phyloP scores from a whole-genome alignment of 2,113 vertebrate genomes.

The Spea multiplicata region DNA sequence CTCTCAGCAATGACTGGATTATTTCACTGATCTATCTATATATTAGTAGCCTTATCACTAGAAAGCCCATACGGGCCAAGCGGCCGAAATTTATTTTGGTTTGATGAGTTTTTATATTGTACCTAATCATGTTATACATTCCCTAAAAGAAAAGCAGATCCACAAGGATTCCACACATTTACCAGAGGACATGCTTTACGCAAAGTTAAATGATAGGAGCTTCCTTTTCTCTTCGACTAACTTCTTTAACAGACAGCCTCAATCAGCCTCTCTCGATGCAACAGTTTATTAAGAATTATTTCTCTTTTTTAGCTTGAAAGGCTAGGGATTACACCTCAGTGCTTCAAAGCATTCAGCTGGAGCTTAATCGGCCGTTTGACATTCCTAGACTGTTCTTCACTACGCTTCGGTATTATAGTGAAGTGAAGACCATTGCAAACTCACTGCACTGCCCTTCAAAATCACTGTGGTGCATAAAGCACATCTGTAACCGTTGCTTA shows the following conservation, averaged over 20 bases:
- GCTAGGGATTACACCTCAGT: constrained; percentile 44
- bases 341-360: constrained; percentile 43
- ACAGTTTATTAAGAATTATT: constrained; percentile 48
- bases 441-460: constrained; percentile 34
- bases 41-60: too few relatives aligned
- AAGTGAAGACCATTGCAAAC: constrained; percentile 37
- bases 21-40: too few relatives aligned
- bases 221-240: background rate
- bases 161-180: background rate
- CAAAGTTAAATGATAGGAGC: background rate
- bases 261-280: constrained; percentile 32
- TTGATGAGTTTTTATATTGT: too few relatives aligned
- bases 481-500: constrained; percentile 20
- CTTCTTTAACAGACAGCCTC: constrained; percentile 19
- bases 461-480: constrained; percentile 29
- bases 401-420: constrained; percentile 39
- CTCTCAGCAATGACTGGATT: too few relatives aligned
- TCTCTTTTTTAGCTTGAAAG: constrained; percentile 36
- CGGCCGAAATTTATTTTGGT: too few relatives aligned
- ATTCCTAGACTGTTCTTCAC: constrained; percentile 46
- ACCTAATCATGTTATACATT: background rate
- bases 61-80: too few relatives aligned
- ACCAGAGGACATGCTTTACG: background rate
- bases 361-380: constrained; percentile 47
- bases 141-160: background rate